Evolutionary conservation across 2,888 invertebrate species (phyloP), one percentile per base, ranked within the genome.

Genomic region (Cabera pusaria): DNA sequence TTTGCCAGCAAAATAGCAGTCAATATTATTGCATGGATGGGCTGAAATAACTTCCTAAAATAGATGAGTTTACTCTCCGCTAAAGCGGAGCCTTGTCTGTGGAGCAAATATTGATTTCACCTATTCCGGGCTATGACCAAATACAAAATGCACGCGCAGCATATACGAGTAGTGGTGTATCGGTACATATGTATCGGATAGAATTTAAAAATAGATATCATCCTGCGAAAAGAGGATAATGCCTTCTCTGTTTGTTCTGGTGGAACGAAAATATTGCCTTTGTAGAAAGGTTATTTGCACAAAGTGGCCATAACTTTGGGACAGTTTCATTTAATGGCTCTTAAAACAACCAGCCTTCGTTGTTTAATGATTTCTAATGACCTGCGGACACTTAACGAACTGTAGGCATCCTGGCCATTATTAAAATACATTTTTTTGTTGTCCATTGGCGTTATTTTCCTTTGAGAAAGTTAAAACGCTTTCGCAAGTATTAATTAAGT

Each of bases 301-400:
- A 62, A 66, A 66, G 59, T 58, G 59, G 58, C 63, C 47, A 64
- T 66, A 63, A 63, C 61, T 64, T 64, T 59, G 50, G 63, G 56
- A 64, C 63, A 66, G 61, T 66, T 63, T 62, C 64, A 61, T 66
- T 58, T 64, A 64, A 66, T 66, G 58, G 66, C 54, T 56, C 59
- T 64, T 66, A 60, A 52, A 62, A 58, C 55, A 56, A 56, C 59
- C 55, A 59, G 55, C 52, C 55, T 64, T 49, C 47, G 51, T 54
- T 53, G 56, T 56, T 56, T 64, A 59, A 64, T 66, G 66, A 63
- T 66, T 64, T 66, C 59, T 60, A 62, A 66, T 60, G 64, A 32
- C 25, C 31, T 33, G 38, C 26, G 31, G 38, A 38, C 33, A 33
- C 21, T 26, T 21, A 33, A 33, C 20, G 11, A 39, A 28, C 8